A percentile compares a stretch with the other conserved stretches of the same genome.
These are phyloP conservation scores for Aquatica leii DNA, from an alignment of 2,888 invertebrate species.

Conservation along the genomic window DNA sequence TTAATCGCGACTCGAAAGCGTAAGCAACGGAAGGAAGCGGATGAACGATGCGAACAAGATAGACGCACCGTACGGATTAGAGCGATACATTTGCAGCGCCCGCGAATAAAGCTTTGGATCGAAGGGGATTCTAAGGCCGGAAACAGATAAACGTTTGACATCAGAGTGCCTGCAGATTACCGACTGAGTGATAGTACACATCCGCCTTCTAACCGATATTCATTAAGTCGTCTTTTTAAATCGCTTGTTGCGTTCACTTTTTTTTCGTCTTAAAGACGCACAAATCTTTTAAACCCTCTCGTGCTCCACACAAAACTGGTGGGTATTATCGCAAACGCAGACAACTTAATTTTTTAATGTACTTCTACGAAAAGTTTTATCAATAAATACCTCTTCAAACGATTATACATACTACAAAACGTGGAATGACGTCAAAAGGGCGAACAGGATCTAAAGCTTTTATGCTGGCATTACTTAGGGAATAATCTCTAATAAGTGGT, in stretches of 20 bases:
- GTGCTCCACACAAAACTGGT: neutral
- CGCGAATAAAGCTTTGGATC: slow-evolving; percentile 49
- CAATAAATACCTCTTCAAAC: slow-evolving; percentile 11
- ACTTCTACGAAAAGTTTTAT: neutral
- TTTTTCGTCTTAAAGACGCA: neutral
- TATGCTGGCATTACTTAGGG: slow-evolving; percentile 38
- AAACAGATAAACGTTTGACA: slow-evolving; percentile 55
- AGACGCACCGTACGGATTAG: slow-evolving; percentile 54
- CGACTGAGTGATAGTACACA: slow-evolving; percentile 52
- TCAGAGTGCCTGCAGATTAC: slow-evolving; percentile 51
- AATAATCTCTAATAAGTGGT: slow-evolving; percentile 48
- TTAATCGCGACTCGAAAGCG: slow-evolving; percentile 28
- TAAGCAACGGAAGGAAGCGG: slow-evolving; percentile 37
- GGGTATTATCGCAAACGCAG: neutral
- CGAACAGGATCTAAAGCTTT: slow-evolving; percentile 31
- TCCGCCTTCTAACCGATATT: slow-evolving; percentile 52
- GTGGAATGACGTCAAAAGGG: slow-evolving; percentile 25
- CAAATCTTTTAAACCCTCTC: too few species aligned
- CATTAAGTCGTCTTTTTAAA: slow-evolving; percentile 40
- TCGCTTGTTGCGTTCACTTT: slow-evolving; percentile 31
- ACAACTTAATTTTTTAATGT: neutral
- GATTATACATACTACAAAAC: slow-evolving; percentile 14
- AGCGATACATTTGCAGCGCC: slow-evolving; percentile 49
- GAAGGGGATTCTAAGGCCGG: slow-evolving; percentile 54
- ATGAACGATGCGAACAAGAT: slow-evolving; percentile 54